phyloP scores from a whole-genome alignment of 2,797 vertebrate species.

The Eulemur mongoz region DNA sequence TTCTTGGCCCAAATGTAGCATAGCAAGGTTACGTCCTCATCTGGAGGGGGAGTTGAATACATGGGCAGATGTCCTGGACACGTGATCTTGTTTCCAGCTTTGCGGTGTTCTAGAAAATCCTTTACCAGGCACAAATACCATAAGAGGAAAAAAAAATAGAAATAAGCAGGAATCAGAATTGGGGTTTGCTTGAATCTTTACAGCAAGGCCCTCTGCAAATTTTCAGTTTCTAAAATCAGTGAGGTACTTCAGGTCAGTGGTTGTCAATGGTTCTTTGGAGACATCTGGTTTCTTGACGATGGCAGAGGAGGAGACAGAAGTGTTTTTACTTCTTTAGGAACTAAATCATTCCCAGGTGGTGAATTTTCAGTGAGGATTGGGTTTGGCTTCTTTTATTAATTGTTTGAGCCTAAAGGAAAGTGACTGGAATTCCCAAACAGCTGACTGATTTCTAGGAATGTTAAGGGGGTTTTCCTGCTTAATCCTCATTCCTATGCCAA shows the following conservation, averaged over 20 bases:
- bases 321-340: neutral
- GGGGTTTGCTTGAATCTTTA: neutral
- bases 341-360: neutral
- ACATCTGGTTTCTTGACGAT: neutral
- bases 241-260: neutral
- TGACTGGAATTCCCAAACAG: neutral
- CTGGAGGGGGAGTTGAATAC: neutral
- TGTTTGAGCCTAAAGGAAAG: neutral
- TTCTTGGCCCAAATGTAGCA: neutral
- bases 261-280: neutral
- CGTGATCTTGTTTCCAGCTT: neutral
- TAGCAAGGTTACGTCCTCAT: neutral
- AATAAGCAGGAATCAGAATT: neutral
- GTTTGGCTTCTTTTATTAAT: neutral
- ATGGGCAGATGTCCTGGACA: neutral
- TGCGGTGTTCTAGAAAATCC: neutral
- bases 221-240: conserved; percentile 4
- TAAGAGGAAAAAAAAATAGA: neutral
- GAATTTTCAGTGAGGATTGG: neutral
- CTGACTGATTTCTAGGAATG: neutral
- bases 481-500: neutral
- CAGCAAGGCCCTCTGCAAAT: neutral
- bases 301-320: neutral
- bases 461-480: neutral
- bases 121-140: neutral